These are phyloP conservation scores for Eilema depressum DNA, from an alignment of 2,888 invertebrate species.

Conservation along the genomic window DNA sequence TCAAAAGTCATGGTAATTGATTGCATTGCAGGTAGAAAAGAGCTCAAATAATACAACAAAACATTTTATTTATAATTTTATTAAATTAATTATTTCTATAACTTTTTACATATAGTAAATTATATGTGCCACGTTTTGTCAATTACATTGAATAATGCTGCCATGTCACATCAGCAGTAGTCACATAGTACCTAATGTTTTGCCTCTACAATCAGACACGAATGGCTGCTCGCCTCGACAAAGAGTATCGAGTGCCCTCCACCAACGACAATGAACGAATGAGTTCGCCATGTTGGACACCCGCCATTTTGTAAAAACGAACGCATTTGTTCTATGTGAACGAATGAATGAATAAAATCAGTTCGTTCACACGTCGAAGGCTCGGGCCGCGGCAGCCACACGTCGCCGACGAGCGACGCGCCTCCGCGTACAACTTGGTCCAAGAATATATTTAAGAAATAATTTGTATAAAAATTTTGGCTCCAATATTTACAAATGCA, in stretches of 20 bases:
- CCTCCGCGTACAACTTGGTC: slow-evolving; percentile 71
- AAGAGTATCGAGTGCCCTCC: slow-evolving; percentile 28
- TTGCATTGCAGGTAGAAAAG: not conserved
- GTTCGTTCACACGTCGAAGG: slow-evolving; percentile 23
- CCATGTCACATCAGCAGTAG: slow-evolving; percentile 75
- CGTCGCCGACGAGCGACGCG: slow-evolving; percentile 48
- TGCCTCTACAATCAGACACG: slow-evolving; percentile 79
- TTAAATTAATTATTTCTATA: slow-evolving; percentile 87
- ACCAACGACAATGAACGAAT: slow-evolving; percentile 28
- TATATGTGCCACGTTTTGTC: slow-evolving; percentile 82
- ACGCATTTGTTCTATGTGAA: slow-evolving; percentile 17
- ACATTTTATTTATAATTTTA: slow-evolving; percentile 84
- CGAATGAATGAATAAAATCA: slow-evolving; percentile 19
- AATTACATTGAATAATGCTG: slow-evolving; percentile 83
- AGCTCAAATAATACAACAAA: slow-evolving; percentile 64
- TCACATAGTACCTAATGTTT: slow-evolving; percentile 81
- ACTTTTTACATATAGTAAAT: slow-evolving; percentile 86
- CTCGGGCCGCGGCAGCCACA: slow-evolving; percentile 46
- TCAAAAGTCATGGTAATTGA: too few relatives aligned
- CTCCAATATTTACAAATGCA: slow-evolving; percentile 84
- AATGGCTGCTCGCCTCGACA: slow-evolving; percentile 52
- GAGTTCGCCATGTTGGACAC: slow-evolving; percentile 10
- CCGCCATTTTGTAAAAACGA: slow-evolving; percentile 17
- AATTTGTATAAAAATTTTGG: slow-evolving; percentile 86
- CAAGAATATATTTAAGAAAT: slow-evolving; percentile 81